These are phyloP conservation scores for Camptogramma bilineatum DNA, from an alignment of 2,888 invertebrate species.

Conservation along the genomic window DNA sequence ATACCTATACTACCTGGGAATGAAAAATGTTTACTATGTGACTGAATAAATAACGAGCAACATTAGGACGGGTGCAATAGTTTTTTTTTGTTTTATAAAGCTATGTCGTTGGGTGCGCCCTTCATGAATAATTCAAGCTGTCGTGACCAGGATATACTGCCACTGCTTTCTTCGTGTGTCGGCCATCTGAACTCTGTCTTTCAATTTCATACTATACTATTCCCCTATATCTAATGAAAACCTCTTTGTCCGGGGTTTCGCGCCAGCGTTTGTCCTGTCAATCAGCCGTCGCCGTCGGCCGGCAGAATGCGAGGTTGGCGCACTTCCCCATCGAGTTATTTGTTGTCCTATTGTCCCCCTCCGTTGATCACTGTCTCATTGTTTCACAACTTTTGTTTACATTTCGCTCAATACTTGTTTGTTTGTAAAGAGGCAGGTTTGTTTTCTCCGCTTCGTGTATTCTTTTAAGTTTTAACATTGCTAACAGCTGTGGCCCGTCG, in stretches of 20 bases:
- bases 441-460: constrained; percentile 66
- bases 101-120: constrained; percentile 49
- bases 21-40: neutral
- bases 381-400: constrained; percentile 80
- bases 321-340: constrained; percentile 75
- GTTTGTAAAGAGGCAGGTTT: constrained; percentile 69
- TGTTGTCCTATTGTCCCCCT: constrained; percentile 78
- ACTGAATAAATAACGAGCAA: constrained; percentile 2
- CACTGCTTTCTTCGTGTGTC: constrained; percentile 43
- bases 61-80: constrained; percentile 37
- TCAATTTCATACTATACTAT: constrained; percentile 69
- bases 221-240: constrained; percentile 70
- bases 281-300: constrained; percentile 57
- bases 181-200: constrained; percentile 51
- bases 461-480: constrained; percentile 65
- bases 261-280: constrained; percentile 79
- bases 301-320: constrained; percentile 60
- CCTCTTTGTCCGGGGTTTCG: constrained; percentile 65
- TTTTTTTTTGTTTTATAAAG: constrained; percentile 47
- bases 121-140: constrained; percentile 74
- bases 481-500: constrained; percentile 61
- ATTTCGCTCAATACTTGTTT: constrained; percentile 71
- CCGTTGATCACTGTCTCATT: constrained; percentile 76
- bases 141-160: constrained; percentile 65
- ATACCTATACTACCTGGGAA: too few relatives aligned